These are phyloP conservation scores for Manduca sexta DNA, from an alignment of 1,140 invertebrate species.

Conservation along the genomic window DNA sequence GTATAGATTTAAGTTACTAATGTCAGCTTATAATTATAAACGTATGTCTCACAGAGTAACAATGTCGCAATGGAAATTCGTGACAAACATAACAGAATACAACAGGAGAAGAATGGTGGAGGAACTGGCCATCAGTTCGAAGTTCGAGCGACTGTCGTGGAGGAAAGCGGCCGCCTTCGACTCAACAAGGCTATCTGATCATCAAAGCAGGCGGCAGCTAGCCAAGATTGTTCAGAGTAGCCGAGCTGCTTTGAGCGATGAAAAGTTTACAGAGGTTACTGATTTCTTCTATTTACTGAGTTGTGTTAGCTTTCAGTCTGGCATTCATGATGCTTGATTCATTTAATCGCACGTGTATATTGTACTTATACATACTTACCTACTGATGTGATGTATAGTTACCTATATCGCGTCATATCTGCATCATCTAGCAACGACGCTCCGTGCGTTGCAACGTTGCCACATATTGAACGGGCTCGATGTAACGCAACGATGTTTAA, in stretches of 20 bases:
- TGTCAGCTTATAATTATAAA: too few species aligned
- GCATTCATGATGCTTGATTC: too few species aligned
- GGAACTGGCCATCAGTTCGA: constrained; percentile 78
- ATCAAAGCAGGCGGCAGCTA: constrained; percentile 79
- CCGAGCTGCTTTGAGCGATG: constrained; percentile 81
- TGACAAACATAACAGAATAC: constrained; percentile 83
- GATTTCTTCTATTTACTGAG: neutral
- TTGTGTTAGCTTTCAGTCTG: too few species aligned
- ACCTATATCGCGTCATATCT: too few species aligned
- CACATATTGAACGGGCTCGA: too few species aligned
- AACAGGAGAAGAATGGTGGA: constrained; percentile 83
- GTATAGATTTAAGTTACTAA: too few species aligned
- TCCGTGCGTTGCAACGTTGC: too few species aligned
- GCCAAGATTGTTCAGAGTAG: constrained; percentile 81
- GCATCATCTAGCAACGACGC: too few species aligned
- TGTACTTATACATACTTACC: too few species aligned
- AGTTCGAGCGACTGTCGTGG: constrained; percentile 84
- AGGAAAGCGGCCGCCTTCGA: constrained; percentile 80
- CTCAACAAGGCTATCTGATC: constrained; percentile 79
- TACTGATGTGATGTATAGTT: too few species aligned
- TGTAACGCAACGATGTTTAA: too few species aligned
- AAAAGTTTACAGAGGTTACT: constrained; percentile 83
- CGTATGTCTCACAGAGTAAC: constrained; percentile 74
- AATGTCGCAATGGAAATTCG: constrained; percentile 83
- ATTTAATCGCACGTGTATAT: too few species aligned